Percentiles rank a stretch among this genome's conserved stretches.
phyloP scores from a whole-genome alignment of 2,797 vertebrate genomes.

The Microchirus variegatus region DNA sequence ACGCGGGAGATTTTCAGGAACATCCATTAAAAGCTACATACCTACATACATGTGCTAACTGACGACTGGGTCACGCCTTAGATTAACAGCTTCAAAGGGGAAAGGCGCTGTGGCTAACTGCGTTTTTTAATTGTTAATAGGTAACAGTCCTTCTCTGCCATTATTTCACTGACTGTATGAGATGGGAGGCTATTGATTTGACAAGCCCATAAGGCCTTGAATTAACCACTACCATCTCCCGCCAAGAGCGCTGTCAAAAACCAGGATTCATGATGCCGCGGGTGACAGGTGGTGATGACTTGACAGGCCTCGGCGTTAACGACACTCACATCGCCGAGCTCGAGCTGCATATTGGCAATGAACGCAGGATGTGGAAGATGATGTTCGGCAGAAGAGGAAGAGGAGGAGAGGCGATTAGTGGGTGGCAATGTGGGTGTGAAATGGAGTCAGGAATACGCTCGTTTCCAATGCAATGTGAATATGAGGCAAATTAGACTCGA shows the following conservation, averaged over 20 bases:
- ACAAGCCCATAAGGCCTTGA: constrained; percentile 41
- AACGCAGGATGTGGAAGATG: constrained; percentile 39
- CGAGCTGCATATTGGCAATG: constrained; percentile 9
- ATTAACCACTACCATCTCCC: constrained; percentile 51
- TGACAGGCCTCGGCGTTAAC: constrained; percentile 38
- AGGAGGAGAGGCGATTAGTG: constrained; percentile 32
- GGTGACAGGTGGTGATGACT: constrained; percentile 29
- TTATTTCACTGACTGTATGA: constrained; percentile 35
- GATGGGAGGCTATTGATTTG: constrained; percentile 50
- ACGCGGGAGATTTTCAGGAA: constrained; percentile 51
- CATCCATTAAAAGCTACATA: constrained; percentile 55
- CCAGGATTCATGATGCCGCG: constrained; percentile 11
- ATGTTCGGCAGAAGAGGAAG: constrained; percentile 41
- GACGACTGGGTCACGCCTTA: constrained; percentile 51
- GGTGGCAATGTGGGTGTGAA: constrained; percentile 58
- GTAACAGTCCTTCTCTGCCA: constrained; percentile 18
- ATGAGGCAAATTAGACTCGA: background rate
- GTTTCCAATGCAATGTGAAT: background rate
- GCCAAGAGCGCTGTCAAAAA: constrained; percentile 44
- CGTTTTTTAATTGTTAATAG: constrained; percentile 55
- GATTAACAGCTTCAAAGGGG: constrained; percentile 43
- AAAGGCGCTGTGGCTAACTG: constrained; percentile 26
- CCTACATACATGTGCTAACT: constrained; percentile 45
- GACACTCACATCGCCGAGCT: background rate
- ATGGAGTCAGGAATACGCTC: constrained; percentile 48